Evolutionary conservation across 2,797 vertebrate species (phyloP).

Genomic region (Crossoptilon crossoptilon): DNA sequence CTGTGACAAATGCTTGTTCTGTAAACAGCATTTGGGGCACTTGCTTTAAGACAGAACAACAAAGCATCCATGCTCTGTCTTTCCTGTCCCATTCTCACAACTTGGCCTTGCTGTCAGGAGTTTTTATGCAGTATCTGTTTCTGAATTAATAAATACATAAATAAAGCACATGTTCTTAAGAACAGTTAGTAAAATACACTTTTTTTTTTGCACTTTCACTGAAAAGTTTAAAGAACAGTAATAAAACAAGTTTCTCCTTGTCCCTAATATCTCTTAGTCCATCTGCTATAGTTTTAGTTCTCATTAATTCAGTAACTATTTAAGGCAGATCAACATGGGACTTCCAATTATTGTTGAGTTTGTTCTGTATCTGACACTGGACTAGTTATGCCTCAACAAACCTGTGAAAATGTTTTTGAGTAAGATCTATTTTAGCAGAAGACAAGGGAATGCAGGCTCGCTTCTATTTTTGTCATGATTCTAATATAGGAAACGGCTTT

Average conservation of each 20-base stretch:
- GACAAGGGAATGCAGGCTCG: conserved; percentile 58
- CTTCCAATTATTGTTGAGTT: conserved; percentile 5
- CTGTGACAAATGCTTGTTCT: not conserved
- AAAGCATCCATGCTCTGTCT: not conserved
- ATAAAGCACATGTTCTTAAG: not conserved
- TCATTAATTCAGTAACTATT: not conserved
- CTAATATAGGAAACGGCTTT: conserved; percentile 75
- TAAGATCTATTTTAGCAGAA: conserved; percentile 69
- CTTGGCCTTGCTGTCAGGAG: conserved; percentile 13
- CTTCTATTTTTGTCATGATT: conserved; percentile 71
- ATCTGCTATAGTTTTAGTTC: not conserved
- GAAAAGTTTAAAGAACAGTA: not conserved
- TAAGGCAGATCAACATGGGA: not conserved
- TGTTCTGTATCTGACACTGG: conserved; percentile 3
- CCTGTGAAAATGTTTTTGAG: conserved; percentile 62
- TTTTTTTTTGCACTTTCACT: not conserved
- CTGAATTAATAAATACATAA: not conserved
- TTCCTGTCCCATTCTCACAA: conserved; percentile 22
- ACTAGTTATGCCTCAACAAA: conserved; percentile 17
- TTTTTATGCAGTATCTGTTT: conserved; percentile 19
- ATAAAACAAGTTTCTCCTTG: not conserved
- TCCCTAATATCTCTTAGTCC: not conserved
- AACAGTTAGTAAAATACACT: not conserved
- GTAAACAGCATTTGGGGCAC: not conserved
- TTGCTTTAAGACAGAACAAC: conserved; percentile 3